phyloP scores from a whole-genome alignment of 2,888 invertebrate species.

The Chironomus tentans region DNA sequence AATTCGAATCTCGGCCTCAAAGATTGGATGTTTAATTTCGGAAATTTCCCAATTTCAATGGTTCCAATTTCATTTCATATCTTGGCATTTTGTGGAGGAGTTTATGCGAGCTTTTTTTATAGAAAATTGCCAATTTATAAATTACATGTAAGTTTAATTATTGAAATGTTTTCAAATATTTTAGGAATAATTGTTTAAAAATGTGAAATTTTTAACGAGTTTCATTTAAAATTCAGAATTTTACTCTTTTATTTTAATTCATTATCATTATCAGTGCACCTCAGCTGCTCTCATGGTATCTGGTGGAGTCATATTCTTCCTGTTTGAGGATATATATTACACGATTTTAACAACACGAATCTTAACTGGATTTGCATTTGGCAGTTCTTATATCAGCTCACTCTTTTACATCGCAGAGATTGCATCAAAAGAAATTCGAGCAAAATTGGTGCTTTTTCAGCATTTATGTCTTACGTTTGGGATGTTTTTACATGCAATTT shows the following conservation, averaged over 20 bases:
- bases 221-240: no score
- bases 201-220: no score
- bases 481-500: neutral
- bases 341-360: neutral
- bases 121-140: neutral
- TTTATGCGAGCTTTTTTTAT: neutral
- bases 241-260: no score
- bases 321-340: neutral
- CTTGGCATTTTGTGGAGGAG: neutral
- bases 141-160: no score
- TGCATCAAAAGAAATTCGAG: neutral
- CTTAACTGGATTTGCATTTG: neutral
- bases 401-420: slow-evolving; percentile 2
- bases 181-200: no score
- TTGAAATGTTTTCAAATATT: no score
- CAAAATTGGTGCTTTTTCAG: neutral
- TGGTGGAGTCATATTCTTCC: neutral
- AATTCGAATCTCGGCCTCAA: neutral
- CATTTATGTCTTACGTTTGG: neutral
- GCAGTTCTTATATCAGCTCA: neutral
- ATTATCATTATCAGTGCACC: neutral
- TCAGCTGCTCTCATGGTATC: neutral
- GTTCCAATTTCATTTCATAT: neutral
- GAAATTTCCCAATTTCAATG: neutral
- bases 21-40: neutral